Evolutionary conservation across 2,797 vertebrate species (phyloP), one percentile per base, ranked within the genome.

Genomic region (Oceanodroma leucorhoa): DNA sequence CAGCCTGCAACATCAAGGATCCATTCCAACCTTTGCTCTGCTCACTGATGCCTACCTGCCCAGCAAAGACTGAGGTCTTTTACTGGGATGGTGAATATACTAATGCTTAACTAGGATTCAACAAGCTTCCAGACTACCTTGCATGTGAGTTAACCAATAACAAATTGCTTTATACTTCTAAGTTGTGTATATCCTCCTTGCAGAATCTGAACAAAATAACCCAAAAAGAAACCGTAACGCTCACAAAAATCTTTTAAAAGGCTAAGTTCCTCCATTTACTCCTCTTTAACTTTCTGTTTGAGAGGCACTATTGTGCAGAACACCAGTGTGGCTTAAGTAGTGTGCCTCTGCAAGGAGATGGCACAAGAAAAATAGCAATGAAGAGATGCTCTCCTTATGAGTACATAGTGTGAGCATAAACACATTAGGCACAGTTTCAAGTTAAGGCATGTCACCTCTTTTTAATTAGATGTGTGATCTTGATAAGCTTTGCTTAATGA

Each of bases 401-500:
- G 41, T n/a, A 85, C 48, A 67, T 18, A 58, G 29, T 30, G 46
- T 72, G 53, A 90, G 69, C 66, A 94, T 50, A 94, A 91, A 90
- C 0, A 6, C 19, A 87, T 62, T 87, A 77, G 50, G 34, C 43
- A 73, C 29, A 89, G 75, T 78, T 91, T 92, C 57, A 91, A 87
- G 34, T 67, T 77, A 64, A 64, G 78, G 67, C 3, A 0, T 83
- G 93, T 94, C 26, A 84, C 12, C 48, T 81, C 17, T 66, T 67
- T 89, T 90, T 95, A 95, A 94, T 93, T 76, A 94, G 51, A 65
- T 80, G 29, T 43, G 70, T 92, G 91, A 93, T 90, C 66, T 80
- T 61, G 20, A 48, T 84, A 89, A 91, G 40, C 40, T 40, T 40
- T 40, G 40, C 40, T 82, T 88, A 89, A 60, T 65, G 89, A 83